Evolutionary conservation across 1,140 invertebrate species (phyloP).

Genomic region (Atta texana): DNA sequence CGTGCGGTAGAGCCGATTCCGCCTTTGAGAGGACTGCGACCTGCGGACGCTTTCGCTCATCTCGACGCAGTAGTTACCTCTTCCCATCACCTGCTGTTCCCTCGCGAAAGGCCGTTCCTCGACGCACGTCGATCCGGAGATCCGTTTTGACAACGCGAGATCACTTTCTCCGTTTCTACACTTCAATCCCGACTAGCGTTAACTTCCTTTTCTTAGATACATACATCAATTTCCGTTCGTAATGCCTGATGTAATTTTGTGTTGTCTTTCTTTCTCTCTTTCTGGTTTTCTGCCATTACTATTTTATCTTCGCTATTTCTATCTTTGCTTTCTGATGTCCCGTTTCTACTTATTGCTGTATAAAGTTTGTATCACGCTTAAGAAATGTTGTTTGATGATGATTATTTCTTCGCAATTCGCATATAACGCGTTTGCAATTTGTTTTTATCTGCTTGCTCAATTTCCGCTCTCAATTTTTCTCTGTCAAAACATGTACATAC

Average conservation of each 20-base stretch:
- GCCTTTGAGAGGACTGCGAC: not conserved
- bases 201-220: not conserved
- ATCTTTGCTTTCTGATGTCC: not conserved
- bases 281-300: not conserved
- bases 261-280: not conserved
- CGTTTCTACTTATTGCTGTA: not conserved
- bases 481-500: not conserved
- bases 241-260: conserved; percentile 10
- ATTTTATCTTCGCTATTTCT: not conserved
- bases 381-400: not conserved
- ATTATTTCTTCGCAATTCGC: conserved; percentile 4
- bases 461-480: conserved; percentile 34
- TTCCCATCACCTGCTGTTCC: conserved; percentile 53
- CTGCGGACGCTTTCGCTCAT: conserved; percentile 51
- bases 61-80: conserved; percentile 32
- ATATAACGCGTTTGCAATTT: conserved; percentile 14
- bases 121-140: conserved; percentile 21
- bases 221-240: conserved; percentile 41
- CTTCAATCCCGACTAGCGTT: conserved; percentile 13
- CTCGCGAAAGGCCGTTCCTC: conserved; percentile 52
- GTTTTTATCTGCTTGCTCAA: conserved; percentile 43
- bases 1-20: conserved; percentile 1
- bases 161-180: conserved; percentile 54
- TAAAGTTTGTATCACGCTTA: not conserved
- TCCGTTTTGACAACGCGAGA: conserved; percentile 51